Conservation (phyloP, 2,113 vertebrate species). For the Microcebus lehilahytsara region DNA sequence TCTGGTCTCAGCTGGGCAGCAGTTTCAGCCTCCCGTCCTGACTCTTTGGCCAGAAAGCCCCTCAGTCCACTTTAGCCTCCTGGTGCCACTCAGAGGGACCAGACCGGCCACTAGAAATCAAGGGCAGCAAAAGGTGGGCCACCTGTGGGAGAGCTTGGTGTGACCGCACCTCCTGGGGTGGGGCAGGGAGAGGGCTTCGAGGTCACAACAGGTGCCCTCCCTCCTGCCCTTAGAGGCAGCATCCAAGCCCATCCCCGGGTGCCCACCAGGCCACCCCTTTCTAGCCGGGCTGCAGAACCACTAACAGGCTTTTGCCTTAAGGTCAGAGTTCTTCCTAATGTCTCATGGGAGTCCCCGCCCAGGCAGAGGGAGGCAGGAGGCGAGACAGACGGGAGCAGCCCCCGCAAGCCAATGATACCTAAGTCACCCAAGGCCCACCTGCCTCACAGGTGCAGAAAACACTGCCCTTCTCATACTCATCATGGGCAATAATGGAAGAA, state of each 20-base stretch:
- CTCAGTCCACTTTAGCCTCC: neutral
- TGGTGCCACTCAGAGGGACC: neutral
- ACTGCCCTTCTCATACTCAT: neutral
- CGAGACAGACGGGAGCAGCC: neutral
- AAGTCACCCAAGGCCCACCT: neutral
- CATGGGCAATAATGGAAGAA: neutral
- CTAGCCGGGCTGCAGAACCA: neutral
- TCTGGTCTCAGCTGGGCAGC: neutral
- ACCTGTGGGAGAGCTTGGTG: neutral
- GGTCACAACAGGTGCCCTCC: neutral
- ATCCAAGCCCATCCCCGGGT: neutral
- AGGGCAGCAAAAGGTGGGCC: neutral
- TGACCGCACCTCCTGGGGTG: neutral
- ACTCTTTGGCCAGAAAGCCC: neutral
- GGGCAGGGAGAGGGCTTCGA: neutral
- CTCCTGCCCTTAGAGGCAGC: neutral
- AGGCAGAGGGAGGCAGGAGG: neutral
- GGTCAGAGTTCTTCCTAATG: conserved; percentile 21
- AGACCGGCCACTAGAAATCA: accelerated
- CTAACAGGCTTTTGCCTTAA: neutral
- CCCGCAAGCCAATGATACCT: neutral
- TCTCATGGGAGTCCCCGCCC: neutral
- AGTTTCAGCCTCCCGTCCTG: neutral
- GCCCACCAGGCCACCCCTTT: neutral
- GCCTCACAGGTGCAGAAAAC: neutral